Base-by-base conservation (phyloP, 2,888 invertebrate genomes). In the Xestia sexstrigata region DNA sequence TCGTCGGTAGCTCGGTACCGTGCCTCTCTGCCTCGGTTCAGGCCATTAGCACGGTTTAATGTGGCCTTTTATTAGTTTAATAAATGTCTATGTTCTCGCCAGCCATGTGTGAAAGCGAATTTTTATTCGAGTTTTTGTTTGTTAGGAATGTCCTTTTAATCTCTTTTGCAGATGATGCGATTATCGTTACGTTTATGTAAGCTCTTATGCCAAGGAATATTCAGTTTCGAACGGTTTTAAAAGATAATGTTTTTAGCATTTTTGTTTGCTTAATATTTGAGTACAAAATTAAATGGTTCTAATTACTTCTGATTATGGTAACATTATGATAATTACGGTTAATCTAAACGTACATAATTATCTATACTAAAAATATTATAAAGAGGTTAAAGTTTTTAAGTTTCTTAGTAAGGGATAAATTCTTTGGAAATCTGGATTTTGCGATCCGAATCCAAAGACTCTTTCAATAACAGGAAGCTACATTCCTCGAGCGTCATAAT, bases 51-150 rank as follows among this genome's bases (percentile, higher is more conserved):
- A 81, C 78, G 83, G 88, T 83, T 89, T 86, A 87, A 87, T 87
- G 88, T 83, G 82, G 81, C 86, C 77, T 86, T 87, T 87, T 87
- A 88, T 89, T 89, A 86, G 86, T 88, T 88, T 78, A 86, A 89
- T 86, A 87, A 88, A 89, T 89, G 88, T 86, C 80, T 81, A 63
- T 72, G 81, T 79, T 71, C 81, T 67, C 78, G 70, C 72, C 74
- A 86, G 74, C 78, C 86, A 86, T 76, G 78, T 78, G 81, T 86
- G 79, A 84, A 81, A 86, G 76, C 74, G 73, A 84, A 76, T 81
- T 88, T 86, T 86, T 79, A 81, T 83, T 79, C 65, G 79, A 79
- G 71, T 83, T 83, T 83, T 79, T 78, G 84, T 70, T 86, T 86
- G 74, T 82, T 69, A 66, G 68, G 68, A 79, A 87, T 87, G 81